Percentiles rank a stretch among this genome's conserved stretches.
Conservation (phyloP, 2,888 invertebrate species). For the Cataglyphis cursor region DNA sequence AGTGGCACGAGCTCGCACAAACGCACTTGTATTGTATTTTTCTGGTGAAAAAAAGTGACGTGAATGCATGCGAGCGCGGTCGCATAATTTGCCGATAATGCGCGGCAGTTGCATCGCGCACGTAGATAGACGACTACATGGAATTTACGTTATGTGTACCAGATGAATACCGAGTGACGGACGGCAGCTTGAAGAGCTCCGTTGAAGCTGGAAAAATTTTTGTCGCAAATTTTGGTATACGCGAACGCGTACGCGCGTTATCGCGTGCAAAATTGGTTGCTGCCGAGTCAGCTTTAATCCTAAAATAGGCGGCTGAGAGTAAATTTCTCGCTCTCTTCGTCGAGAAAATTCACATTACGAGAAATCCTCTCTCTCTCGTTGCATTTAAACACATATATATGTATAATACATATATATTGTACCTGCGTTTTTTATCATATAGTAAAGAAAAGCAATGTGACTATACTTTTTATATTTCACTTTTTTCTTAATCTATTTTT, state of each 20-base stretch:
- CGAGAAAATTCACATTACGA: conserved; percentile 29
- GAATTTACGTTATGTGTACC: conserved; percentile 57
- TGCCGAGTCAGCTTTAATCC: conserved; percentile 49
- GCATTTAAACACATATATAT: conserved; percentile 7
- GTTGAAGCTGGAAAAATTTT: conserved; percentile 36
- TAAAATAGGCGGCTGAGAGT: conserved; percentile 21
- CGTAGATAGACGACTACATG: conserved; percentile 34
- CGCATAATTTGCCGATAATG: conserved; percentile 74
- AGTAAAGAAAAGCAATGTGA: background rate
- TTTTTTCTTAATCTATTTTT: background rate
- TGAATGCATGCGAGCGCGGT: conserved; percentile 61
- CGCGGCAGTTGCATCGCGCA: conserved; percentile 45
- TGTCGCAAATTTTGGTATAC: conserved; percentile 35
- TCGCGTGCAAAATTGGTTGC: conserved; percentile 48
- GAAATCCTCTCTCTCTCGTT: background rate
- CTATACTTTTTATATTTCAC: background rate
- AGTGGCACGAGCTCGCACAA: conserved; percentile 34
- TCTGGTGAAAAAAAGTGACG: conserved; percentile 55
- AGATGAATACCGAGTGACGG: conserved; percentile 52
- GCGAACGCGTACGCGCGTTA: conserved; percentile 45
- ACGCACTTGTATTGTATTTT: conserved; percentile 63
- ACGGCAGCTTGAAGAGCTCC: conserved; percentile 14
- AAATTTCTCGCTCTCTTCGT: conserved; percentile 35
- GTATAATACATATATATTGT: background rate
- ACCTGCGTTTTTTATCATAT: background rate